Evolutionary conservation across 2,888 invertebrate species (phyloP), one percentile per base, ranked within the genome.

Genomic region (Zaprionus bogoriensis): DNA sequence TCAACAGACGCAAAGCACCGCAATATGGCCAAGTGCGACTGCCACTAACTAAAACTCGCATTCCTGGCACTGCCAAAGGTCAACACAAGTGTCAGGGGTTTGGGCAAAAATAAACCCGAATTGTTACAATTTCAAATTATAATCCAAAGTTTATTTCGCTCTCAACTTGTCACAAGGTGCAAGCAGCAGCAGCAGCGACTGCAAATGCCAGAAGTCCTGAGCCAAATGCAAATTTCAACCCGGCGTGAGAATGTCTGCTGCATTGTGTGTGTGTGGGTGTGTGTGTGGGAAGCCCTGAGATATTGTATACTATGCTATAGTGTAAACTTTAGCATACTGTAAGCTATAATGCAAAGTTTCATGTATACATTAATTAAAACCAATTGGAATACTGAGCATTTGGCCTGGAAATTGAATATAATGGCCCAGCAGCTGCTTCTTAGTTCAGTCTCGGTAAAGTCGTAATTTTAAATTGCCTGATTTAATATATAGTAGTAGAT

Each of bases 41-140:
- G 10, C 25, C 17, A 12, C 67, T 45, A 64, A 41, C 53, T 42
- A 41, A 51, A 39, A 48, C 44, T 59, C 42, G 46, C 64, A 62
- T 50, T 74, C 70, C 69, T 50, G 45, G 36, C 32, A 45, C 41
- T 41, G 58, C 36, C 64, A 68, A 71, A 71, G 71, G 71, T 71
- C 71, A 71, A 59, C 58, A 30, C 36, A 17, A 22, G 30, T 53
- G n/a, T 30, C 22, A 17, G 30, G 44, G 22, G n/a, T 39, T 32
- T 41, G 46, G 38, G 38, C 36, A 25, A 51, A 75, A 71, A 71
- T 71, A 59, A 71, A 44, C 59, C 59, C 52, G 30, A 71, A 76
- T 44, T 65, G 76, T 64, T 51, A 71, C 76, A 58, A 47, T 64
- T 50, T 50, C 53, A 28, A 53, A 70, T 52, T 59, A 76, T 47